Evolutionary conservation across 2,888 invertebrate species (phyloP).

Genomic region (Helleia helle): DNA sequence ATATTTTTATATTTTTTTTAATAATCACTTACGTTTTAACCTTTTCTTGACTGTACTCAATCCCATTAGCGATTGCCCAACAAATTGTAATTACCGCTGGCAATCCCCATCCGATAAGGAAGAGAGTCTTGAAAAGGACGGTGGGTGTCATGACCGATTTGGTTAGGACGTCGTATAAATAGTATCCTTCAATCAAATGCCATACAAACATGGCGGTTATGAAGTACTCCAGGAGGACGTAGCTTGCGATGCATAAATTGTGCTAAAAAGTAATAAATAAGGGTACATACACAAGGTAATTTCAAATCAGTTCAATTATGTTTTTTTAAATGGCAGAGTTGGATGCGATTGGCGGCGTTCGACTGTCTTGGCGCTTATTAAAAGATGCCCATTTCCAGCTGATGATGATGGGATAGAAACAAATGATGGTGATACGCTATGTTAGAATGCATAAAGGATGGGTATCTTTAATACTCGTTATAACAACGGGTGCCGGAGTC

Average conservation of each 20-base stretch:
- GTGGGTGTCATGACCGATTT: slow-evolving; percentile 79
- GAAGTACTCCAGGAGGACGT: slow-evolving; percentile 89
- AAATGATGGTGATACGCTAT: no score
- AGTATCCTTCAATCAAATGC: slow-evolving; percentile 97
- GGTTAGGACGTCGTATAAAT: slow-evolving; percentile 89
- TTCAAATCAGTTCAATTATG: no score
- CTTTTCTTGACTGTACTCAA: slow-evolving; percentile 33
- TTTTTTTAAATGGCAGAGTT: neutral
- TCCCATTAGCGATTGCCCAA: slow-evolving; percentile 78
- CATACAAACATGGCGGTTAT: slow-evolving; percentile 95
- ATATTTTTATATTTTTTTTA: neutral
- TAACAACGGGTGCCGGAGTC: no score
- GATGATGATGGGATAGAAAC: no score
- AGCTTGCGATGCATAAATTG: slow-evolving; percentile 84
- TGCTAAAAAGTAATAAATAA: slow-evolving; percentile 75
- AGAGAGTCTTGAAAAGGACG: slow-evolving; percentile 72
- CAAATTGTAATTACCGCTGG: slow-evolving; percentile 78
- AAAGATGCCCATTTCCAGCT: no score
- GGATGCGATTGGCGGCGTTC: neutral
- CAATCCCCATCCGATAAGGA: slow-evolving; percentile 82
- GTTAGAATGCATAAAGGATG: no score
- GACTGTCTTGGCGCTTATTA: no score
- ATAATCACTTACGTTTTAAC: slow-evolving; percentile 27
- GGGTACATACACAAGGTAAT: neutral
- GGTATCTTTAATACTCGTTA: no score